Conservation (phyloP, 2,113 vertebrate species). For the Struthidea cinerea region DNA sequence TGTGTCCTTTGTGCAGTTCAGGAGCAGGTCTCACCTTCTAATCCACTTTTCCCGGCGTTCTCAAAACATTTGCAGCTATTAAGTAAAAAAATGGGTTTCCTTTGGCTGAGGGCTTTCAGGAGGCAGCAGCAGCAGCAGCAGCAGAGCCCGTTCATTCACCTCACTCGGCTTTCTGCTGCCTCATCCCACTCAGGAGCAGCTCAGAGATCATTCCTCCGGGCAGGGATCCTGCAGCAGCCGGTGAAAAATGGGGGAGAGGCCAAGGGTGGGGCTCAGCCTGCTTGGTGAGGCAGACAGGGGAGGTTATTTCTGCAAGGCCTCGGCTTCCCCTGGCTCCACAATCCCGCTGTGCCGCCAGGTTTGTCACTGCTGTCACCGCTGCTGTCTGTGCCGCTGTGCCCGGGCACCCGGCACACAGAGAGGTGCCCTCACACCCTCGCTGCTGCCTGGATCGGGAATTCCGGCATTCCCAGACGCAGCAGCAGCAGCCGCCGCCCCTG, state of each 20-base stretch:
- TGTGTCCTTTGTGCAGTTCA: not conserved
- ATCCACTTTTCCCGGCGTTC: not conserved
- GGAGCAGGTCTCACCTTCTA: not conserved
- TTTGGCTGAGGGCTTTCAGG: not conserved
- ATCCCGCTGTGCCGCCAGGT: not conserved
- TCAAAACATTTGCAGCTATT: not conserved
- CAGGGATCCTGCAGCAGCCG: not conserved
- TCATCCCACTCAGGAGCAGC: not conserved
- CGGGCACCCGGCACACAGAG: not conserved
- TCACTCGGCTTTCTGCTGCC: not conserved
- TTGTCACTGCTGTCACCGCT: rapidly evolving
- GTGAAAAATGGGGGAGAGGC: not conserved
- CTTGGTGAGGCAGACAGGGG: not conserved
- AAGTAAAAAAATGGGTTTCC: not conserved
- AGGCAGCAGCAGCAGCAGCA: not conserved
- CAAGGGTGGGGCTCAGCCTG: rapidly evolving
- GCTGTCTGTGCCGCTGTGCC: not conserved
- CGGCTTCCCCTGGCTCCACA: not conserved
- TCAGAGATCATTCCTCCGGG: not conserved
- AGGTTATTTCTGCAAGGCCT: not conserved
- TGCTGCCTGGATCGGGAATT: not conserved
- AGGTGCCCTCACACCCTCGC: not conserved
- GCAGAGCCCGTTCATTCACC: not conserved
- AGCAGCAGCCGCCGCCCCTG: rapidly evolving
- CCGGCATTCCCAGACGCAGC: not conserved